Conservation (phyloP, 2,797 vertebrate species). For the Ctenochaetus hawaiiensis region DNA sequence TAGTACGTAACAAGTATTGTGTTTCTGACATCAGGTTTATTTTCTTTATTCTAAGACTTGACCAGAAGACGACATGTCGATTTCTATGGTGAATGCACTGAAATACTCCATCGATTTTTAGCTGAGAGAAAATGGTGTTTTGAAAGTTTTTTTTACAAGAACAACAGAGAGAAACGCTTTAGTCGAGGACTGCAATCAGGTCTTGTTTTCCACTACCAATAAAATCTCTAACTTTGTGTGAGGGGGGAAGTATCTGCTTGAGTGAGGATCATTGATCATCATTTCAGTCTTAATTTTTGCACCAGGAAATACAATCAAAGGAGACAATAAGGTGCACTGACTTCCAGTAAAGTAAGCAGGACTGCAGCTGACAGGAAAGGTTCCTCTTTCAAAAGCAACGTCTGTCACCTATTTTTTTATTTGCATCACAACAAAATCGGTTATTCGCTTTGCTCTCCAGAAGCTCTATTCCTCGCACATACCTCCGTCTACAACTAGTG, state of each 20-base stretch:
- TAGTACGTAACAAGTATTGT: too few species aligned
- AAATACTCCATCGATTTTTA: neutral
- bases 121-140: neutral
- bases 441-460: slow-evolving; percentile 21
- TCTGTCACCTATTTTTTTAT: slow-evolving; percentile 22
- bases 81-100: neutral
- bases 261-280: neutral
- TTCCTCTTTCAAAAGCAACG: slow-evolving; percentile 1
- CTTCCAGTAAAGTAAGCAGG: neutral
- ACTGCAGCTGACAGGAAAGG: slow-evolving; percentile 8
- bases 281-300: neutral
- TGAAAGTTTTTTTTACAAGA: neutral
- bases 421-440: slow-evolving; percentile 18
- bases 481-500: slow-evolving; percentile 17
- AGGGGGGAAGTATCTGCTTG: neutral
- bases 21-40: too few species aligned
- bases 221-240: neutral
- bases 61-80: neutral
- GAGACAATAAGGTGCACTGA: neutral
- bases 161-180: neutral
- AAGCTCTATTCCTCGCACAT: neutral
- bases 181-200: neutral
- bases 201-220: neutral
- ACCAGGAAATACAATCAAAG: neutral
- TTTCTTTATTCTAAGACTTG: too few species aligned